Evolutionary conservation across 1,140 invertebrate genomes (phyloP), one percentile per base, ranked within the genome.

Genomic region (Helicoverpa armigera): DNA sequence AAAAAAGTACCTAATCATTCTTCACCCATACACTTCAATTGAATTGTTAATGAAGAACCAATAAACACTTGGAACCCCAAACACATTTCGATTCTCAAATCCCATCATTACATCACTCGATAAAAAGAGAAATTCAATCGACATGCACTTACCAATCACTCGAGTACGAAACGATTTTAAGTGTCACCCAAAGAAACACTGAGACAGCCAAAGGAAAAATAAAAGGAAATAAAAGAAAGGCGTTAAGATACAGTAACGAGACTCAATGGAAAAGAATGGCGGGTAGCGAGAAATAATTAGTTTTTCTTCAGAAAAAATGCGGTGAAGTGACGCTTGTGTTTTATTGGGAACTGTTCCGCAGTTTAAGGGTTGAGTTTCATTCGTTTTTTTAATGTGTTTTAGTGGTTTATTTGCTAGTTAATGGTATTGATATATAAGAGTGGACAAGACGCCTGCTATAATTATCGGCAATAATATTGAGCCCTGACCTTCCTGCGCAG

Each of bases 221-320:
- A 50, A 54, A 53, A 79, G 29, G 29, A 73, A 43, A 43, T 43
- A 43, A 75, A 60, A 23, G 23, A 23, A 75, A 43, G 56, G 31
- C 31, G 72, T 35, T 31, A 53, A 61, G 58, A 58, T 29, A 78
- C 51, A 29, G 60, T 69, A 79, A 70, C 63, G 60, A 70, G 76
- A 50, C 65, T 61, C 31, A 75, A 81, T 81, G 72, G 63, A 58
- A 81, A 81, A 72, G 23, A 81, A 75, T 81, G 72, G 79, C 48
- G 29, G 69, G 51, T 14, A 74, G 79, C 73, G 79, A 56, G 72
- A 75, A 75, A 75, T 81, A 81, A 81, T 81, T 81, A 81, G 70
- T 81, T 75, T 81, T 75, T 70, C 50, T 81, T 74, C 50, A 48
- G 58, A 58, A 65, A 74, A 61, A 75, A 75, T 58, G 51, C 12